Conservation (phyloP, 2,888 invertebrate genomes). For the Zhuqinia jingwanae region DNA sequence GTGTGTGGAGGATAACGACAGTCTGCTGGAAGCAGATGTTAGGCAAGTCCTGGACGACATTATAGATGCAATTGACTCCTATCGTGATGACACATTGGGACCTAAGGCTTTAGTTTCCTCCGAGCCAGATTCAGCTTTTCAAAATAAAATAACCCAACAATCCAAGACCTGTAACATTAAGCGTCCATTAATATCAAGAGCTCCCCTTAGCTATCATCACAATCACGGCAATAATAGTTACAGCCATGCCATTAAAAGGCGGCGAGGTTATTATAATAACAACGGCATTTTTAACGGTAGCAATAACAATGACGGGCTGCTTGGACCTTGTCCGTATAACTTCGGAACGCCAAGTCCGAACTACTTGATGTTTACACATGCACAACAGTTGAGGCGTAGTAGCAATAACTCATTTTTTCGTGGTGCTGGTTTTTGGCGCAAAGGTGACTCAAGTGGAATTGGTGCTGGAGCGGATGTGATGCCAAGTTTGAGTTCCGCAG, state of each 20-base stretch:
- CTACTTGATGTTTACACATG: no score
- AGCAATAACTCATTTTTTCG: neutral
- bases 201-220: neutral
- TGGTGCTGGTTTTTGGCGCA: conserved; percentile 34
- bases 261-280: neutral
- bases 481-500: conserved; percentile 59
- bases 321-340: no score
- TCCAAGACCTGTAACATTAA: neutral
- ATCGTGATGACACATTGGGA: neutral
- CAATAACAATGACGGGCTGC: neutral
- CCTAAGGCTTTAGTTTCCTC: no score
- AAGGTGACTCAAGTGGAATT: conserved; percentile 37
- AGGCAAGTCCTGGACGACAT: conserved; percentile 28
- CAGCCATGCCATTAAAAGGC: neutral
- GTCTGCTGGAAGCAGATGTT: neutral
- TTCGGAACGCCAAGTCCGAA: no score
- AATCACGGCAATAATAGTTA: neutral
- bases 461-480: conserved; percentile 40
- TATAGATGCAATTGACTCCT: neutral
- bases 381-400: no score
- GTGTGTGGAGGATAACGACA: neutral
- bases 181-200: neutral
- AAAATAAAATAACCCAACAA: neutral
- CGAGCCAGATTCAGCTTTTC: no score
- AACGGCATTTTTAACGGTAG: no score